Evolutionary conservation across 92 coral and sea anemone species (phyloP).

Genomic region (Siderastrea siderea): DNA sequence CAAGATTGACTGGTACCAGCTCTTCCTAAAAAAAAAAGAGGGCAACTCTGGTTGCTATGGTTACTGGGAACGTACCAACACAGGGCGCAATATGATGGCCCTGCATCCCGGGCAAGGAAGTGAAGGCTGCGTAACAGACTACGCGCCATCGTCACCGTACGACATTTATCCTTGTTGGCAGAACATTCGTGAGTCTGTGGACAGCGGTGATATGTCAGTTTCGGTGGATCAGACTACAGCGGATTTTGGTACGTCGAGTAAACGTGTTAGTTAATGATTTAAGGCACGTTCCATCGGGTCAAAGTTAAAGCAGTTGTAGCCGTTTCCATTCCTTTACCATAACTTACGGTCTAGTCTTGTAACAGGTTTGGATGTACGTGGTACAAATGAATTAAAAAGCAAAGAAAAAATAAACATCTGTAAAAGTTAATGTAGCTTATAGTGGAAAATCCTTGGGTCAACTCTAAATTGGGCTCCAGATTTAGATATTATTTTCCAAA

Average conservation of each 20-base stretch:
- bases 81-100: conserved; percentile 53
- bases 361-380: too few species aligned
- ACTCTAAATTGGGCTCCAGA: too few species aligned
- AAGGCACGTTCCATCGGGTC: too few species aligned
- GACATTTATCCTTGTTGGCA: conserved; percentile 53
- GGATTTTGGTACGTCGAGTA: conserved; percentile 36
- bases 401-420: too few species aligned
- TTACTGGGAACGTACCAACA: conserved; percentile 8
- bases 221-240: conserved; percentile 15
- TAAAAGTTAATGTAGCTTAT: too few species aligned
- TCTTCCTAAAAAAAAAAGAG: conserved; percentile 65
- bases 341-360: too few species aligned
- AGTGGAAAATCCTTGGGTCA: too few species aligned
- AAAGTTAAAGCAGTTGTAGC: too few species aligned
- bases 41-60: conserved; percentile 66
- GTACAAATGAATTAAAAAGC: too few species aligned
- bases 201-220: conserved; percentile 52
- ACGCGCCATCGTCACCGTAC: conserved; percentile 2
- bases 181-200: conserved; percentile 32
- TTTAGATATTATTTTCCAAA: too few species aligned
- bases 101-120: conserved; percentile 51
- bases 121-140: conserved; percentile 57
- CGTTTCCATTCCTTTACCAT: too few species aligned
- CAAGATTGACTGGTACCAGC: conserved; percentile 47
- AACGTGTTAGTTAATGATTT: too few species aligned